Percentiles rank a stretch among this genome's conserved stretches.
These are phyloP conservation scores for Aplysia californica DNA, from an alignment of 1,140 invertebrate species.

Conservation along the genomic window DNA sequence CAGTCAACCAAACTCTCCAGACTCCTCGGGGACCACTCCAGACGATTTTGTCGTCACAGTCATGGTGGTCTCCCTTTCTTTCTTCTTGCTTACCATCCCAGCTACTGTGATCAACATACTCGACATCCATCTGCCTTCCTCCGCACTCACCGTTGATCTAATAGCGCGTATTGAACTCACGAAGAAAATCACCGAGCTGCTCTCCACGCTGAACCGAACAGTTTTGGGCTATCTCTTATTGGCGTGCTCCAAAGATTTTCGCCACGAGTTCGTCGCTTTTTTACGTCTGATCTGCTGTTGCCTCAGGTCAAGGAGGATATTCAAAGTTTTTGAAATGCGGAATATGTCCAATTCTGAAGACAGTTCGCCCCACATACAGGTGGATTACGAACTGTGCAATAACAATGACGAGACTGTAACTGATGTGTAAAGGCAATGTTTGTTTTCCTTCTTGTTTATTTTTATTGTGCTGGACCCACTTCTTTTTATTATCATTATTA, in stretches of 20 bases:
- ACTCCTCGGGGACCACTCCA: no score
- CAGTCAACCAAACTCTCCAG: no score
- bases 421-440: not conserved
- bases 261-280: slow-evolving; percentile 17
- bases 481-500: not conserved
- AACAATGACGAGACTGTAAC: slow-evolving; percentile 17
- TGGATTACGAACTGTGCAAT: slow-evolving; percentile 38
- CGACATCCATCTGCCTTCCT: slow-evolving; percentile 47
- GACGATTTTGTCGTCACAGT: slow-evolving; percentile 44
- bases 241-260: slow-evolving; percentile 31
- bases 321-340: slow-evolving; percentile 40
- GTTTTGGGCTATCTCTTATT: slow-evolving; percentile 31
- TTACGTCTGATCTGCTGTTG: slow-evolving; percentile 18
- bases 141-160: slow-evolving; percentile 36
- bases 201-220: slow-evolving; percentile 30
- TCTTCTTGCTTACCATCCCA: slow-evolving; percentile 55
- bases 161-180: slow-evolving; percentile 38
- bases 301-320: slow-evolving; percentile 10
- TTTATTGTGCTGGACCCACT: not conserved
- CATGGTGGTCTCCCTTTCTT: slow-evolving; percentile 46
- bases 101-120: slow-evolving; percentile 55
- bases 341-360: slow-evolving; percentile 16
- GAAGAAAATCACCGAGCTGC: slow-evolving; percentile 38
- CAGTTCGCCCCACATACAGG: slow-evolving; percentile 12
- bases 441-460: not conserved